phyloP scores from a whole-genome alignment of 2,113 vertebrate genomes.

The Tenebrosternarchus preto region DNA sequence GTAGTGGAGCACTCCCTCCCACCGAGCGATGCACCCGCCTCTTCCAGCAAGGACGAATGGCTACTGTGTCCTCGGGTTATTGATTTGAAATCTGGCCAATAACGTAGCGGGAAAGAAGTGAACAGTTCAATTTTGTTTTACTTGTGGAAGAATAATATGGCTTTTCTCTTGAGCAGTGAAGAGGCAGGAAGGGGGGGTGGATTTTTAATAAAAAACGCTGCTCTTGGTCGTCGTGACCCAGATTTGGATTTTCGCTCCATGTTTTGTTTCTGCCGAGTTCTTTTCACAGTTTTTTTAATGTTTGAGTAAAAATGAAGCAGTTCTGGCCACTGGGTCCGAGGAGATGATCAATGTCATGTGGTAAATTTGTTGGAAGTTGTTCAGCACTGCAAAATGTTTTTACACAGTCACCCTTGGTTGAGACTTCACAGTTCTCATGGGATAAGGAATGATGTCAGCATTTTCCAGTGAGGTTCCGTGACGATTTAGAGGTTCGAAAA shows the following conservation, averaged over 20 bases:
- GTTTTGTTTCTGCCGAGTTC: slow-evolving; percentile 60
- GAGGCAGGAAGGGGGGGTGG: slow-evolving; percentile 26
- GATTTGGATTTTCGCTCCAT: slow-evolving; percentile 59
- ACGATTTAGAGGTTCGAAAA: slow-evolving; percentile 7
- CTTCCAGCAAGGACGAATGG: slow-evolving; percentile 16
- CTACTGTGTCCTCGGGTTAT: slow-evolving; percentile 18
- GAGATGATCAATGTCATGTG: slow-evolving; percentile 21
- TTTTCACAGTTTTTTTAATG: slow-evolving; percentile 36
- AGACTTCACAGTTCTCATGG: background rate
- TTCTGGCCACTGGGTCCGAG: background rate
- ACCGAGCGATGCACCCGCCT: slow-evolving; percentile 14
- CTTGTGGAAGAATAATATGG: slow-evolving; percentile 55
- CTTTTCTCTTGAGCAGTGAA: slow-evolving; percentile 45
- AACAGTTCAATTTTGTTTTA: slow-evolving; percentile 55
- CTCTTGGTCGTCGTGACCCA: slow-evolving; percentile 32
- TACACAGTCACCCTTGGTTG: slow-evolving; percentile 1
- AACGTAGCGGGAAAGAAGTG: slow-evolving; percentile 38
- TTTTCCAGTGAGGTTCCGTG: background rate
- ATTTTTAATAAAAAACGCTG: background rate
- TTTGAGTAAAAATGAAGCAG: slow-evolving; percentile 5
- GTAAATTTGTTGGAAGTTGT: slow-evolving; percentile 9
- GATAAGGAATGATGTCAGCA: slow-evolving; percentile 5
- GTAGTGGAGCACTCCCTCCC: slow-evolving; percentile 8
- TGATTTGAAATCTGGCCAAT: slow-evolving; percentile 47
- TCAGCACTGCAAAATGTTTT: slow-evolving; percentile 7